phyloP scores from a whole-genome alignment of 2,888 invertebrate species.

The Microplitis manilae region DNA sequence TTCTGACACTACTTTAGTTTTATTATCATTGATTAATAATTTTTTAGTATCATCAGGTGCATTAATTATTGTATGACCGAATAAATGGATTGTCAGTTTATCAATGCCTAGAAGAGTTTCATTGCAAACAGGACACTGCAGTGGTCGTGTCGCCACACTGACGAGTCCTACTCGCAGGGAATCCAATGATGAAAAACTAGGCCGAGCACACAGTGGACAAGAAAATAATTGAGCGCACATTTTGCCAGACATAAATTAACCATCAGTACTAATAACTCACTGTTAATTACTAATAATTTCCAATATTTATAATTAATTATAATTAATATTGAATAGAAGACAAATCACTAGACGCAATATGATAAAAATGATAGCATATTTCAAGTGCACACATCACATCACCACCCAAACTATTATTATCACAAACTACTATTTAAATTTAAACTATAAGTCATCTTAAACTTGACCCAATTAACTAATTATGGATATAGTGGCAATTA shows the following conservation, averaged over 20 bases:
- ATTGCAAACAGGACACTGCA: constrained; percentile 85
- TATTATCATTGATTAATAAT: not conserved
- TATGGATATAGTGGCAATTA: not conserved
- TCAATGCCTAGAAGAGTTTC: constrained; percentile 84
- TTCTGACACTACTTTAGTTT: not conserved
- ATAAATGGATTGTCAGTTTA: constrained; percentile 87
- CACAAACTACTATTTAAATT: constrained; percentile 38
- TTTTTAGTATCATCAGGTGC: not conserved
- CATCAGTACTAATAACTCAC: constrained; percentile 6
- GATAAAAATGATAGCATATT: not conserved
- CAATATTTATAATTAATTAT: not conserved
- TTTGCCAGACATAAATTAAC: constrained; percentile 14
- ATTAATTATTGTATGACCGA: constrained; percentile 77
- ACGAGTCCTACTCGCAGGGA: constrained; percentile 81
- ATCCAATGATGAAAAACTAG: constrained; percentile 81
- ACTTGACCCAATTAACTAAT: constrained; percentile 58
- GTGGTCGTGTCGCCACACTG: constrained; percentile 81
- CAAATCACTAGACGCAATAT: not conserved
- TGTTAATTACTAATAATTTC: constrained; percentile 1
- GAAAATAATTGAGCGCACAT: constrained; percentile 74
- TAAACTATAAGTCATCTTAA: constrained; percentile 56
- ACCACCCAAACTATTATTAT: constrained; percentile 43
- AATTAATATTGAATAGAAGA: not conserved
- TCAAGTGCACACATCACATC: constrained; percentile 15
- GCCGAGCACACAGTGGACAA: constrained; percentile 84